Conservation (phyloP, 2,113 vertebrate genomes). For the Tragelaphus buxtoni region DNA sequence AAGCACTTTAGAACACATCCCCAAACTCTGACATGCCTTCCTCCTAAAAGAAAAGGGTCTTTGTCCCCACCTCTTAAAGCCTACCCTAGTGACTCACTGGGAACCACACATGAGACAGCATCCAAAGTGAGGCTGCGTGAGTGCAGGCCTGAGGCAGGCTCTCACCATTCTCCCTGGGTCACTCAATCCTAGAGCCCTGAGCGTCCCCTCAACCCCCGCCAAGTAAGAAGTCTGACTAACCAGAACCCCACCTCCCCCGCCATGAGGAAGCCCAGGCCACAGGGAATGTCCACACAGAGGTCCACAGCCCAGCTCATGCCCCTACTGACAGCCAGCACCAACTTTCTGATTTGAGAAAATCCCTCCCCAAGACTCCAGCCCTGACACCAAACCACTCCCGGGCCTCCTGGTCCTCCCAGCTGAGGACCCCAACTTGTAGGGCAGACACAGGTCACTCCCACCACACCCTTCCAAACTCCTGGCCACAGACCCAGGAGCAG, state of each 20-base stretch:
- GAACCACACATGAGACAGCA: not conserved
- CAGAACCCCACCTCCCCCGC: not conserved
- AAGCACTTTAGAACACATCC: not conserved
- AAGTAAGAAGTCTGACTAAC: not conserved
- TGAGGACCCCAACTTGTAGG: not conserved
- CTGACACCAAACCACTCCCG: not conserved
- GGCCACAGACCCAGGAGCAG: not conserved
- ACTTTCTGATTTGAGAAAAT: not conserved
- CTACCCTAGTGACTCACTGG: not conserved
- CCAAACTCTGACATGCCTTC: not conserved
- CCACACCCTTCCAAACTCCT: not conserved
- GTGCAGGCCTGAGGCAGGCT: not conserved
- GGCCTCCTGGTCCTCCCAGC: not conserved
- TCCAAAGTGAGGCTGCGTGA: rapidly evolving
- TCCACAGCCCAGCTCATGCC: not conserved
- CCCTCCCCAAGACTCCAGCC: not conserved
- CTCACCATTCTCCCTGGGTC: not conserved
- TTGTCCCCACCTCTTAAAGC: not conserved
- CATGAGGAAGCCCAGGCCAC: not conserved
- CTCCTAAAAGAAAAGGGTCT: not conserved
- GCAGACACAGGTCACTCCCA: not conserved
- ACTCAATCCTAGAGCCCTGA: not conserved
- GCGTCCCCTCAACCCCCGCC: not conserved
- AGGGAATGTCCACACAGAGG: not conserved
- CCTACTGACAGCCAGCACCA: not conserved